Conservation (phyloP, 2,888 invertebrate species). For the Leucozona laternaria region DNA sequence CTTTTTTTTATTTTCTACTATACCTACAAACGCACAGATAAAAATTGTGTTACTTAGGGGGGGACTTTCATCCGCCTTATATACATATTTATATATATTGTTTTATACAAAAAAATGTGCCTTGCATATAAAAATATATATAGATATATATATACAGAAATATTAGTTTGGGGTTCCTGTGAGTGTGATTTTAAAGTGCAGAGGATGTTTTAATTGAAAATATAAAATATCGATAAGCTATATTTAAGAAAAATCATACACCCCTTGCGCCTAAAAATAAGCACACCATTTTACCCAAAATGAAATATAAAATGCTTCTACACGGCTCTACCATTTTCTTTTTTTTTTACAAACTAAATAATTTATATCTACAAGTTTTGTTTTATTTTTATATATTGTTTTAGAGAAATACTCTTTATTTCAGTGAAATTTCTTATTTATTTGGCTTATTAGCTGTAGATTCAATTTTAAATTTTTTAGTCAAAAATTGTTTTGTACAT, state of each 20-base stretch:
- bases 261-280: constrained; percentile 38
- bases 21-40: constrained; percentile 76
- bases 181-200: constrained; percentile 44
- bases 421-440: constrained; percentile 77
- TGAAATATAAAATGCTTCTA: constrained; percentile 43
- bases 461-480: constrained; percentile 69
- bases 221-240: not conserved
- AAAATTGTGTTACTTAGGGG: constrained; percentile 77
- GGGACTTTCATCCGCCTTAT: constrained; percentile 83
- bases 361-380: constrained; percentile 68
- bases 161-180: constrained; percentile 28
- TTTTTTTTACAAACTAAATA: constrained; percentile 63
- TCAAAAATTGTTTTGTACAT: constrained; percentile 77
- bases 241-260: constrained; percentile 19
- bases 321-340: constrained; percentile 46
- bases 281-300: constrained; percentile 48
- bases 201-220: constrained; percentile 31
- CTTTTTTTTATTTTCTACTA: constrained; percentile 59
- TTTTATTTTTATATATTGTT: constrained; percentile 18
- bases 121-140: constrained; percentile 72
- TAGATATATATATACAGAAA: constrained; percentile 69
- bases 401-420: constrained; percentile 65
- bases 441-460: constrained; percentile 81
- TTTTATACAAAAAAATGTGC: constrained; percentile 57
- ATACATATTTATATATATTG: constrained; percentile 79